phyloP scores from a whole-genome alignment of 30 jellyfish, hydroid and myxozoan genomes.

The Turritopsis rubra region DNA sequence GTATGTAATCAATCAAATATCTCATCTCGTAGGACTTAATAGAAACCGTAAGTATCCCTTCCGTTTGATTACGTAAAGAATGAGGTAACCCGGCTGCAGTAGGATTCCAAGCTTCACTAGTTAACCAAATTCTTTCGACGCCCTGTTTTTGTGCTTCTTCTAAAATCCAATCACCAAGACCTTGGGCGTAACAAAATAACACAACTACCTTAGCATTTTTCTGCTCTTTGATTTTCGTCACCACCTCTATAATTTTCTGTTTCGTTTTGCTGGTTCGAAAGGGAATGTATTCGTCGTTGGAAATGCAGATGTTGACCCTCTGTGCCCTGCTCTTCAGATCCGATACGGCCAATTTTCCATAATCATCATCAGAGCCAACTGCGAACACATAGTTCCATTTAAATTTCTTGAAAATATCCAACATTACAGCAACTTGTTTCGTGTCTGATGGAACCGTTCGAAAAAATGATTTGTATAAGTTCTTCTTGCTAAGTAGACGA shows the following conservation, averaged over 20 bases:
- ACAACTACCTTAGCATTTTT: conserved; percentile 62
- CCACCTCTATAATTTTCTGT: conserved; percentile 38
- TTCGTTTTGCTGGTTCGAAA: conserved; percentile 32
- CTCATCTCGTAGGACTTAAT: conserved; percentile 40
- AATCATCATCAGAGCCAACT: conserved; percentile 78
- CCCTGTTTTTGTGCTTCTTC: conserved; percentile 59
- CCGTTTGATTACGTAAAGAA: conserved; percentile 24
- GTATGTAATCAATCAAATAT: conserved; percentile 36
- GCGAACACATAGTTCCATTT: conserved; percentile 73
- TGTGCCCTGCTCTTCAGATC: conserved; percentile 50
- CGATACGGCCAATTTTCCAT: conserved; percentile 69
- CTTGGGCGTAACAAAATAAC: conserved; percentile 48
- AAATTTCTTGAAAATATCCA: conserved; percentile 54
- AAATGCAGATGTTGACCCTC: conserved; percentile 48
- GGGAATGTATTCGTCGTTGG: conserved; percentile 60
- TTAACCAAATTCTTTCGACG: conserved; percentile 51
- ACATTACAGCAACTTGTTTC: conserved; percentile 67
- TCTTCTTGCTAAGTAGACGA: conserved; percentile 61
- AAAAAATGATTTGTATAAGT: conserved; percentile 62
- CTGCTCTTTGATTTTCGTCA: conserved; percentile 24
- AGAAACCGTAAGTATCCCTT: conserved; percentile 66
- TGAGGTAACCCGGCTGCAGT: conserved; percentile 48
- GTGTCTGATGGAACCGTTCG: conserved; percentile 85
- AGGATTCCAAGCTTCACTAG: conserved; percentile 88
- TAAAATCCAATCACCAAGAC: conserved; percentile 53